Conservation (phyloP, 1,140 invertebrate species). For the Chelonus insularis region DNA sequence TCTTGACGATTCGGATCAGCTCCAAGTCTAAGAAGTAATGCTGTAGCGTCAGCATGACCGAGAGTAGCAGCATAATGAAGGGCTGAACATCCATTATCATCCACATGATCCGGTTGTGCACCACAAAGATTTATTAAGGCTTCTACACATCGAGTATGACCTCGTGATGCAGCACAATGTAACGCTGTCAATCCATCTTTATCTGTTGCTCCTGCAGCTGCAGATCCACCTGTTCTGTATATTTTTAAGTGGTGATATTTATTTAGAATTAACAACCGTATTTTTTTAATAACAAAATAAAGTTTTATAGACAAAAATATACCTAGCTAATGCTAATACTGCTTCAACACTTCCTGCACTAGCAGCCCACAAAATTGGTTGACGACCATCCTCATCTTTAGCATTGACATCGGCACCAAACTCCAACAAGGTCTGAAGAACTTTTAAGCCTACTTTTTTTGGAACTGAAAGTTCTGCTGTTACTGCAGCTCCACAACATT, state of each 20-base stretch:
- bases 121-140: constrained; percentile 87
- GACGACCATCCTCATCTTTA: constrained; percentile 86
- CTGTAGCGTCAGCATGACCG: constrained; percentile 91
- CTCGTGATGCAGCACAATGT: constrained; percentile 94
- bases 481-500: constrained; percentile 84
- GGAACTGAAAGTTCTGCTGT: constrained; percentile 65
- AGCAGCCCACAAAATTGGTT: constrained; percentile 94
- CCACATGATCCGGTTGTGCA: constrained; percentile 77
- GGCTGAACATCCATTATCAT: constrained; percentile 92
- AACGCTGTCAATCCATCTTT: constrained; percentile 85
- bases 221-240: constrained; percentile 52
- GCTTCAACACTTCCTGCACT: constrained; percentile 93
- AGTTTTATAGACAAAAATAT: constrained; percentile 64
- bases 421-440: constrained; percentile 81
- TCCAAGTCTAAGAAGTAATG: constrained; percentile 83
- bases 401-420: constrained; percentile 82
- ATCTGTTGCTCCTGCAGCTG: constrained; percentile 52
- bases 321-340: constrained; percentile 80
- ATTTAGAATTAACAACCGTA: too few relatives aligned
- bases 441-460: constrained; percentile 71
- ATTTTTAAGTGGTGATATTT: too few relatives aligned
- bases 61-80: constrained; percentile 95
- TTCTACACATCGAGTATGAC: constrained; percentile 91
- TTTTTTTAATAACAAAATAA: too few relatives aligned
- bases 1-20: constrained; percentile 92